Evolutionary conservation across 2,113 vertebrate genomes (phyloP), one percentile per base, ranked within the genome.

Genomic region (Cynopterus brachyotis): DNA sequence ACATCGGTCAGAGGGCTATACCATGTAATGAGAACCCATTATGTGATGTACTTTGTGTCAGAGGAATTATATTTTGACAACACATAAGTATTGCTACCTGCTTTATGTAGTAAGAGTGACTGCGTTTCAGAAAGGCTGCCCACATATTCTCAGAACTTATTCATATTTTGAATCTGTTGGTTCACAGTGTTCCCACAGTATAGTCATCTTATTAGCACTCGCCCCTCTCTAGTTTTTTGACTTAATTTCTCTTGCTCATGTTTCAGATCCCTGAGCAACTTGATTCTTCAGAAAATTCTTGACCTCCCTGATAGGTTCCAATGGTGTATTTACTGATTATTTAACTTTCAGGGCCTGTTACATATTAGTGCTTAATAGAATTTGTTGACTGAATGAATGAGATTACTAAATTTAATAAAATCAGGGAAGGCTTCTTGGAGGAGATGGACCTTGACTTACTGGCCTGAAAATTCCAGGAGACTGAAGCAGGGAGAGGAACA

Each of bases 11-110:
- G 10, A 89, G 26, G 9, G 67, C 64, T 24, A 28, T 15, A 7
- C 20, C 50, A 47, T 47, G 78, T 78, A 42, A 75, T 53, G 75
- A 86, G n/a, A 47, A 50, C 26, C 15, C 47, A 40, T 57, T 42
- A 1, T 22, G 24, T 59, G 64, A 45, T 1, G 32, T 30, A 12
- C 19, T 60, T 35, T 35, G 22, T 53, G 50, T 28, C 28, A 26
- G 24, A n/a, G n/a, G 24, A 10, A 1, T 26, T n/a, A 32, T 9
- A 16, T 45, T 47, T 37, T 40, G 19, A 45, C 3, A 9, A 3
- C 3, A 17, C 6, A 4, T 20, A 19, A 70, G 15, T 15, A 13
- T 3, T 1, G 1, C 32, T 10, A 17, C 32, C 32, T 5, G 20
- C 60, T 72, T 22, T 50, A 3, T 35, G 35, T 8, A 57, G 42